A percentile compares a stretch with the other conserved stretches of the same genome.
phyloP scores from a whole-genome alignment of 2,113 vertebrate genomes.

The Craseonycteris thonglongyai region DNA sequence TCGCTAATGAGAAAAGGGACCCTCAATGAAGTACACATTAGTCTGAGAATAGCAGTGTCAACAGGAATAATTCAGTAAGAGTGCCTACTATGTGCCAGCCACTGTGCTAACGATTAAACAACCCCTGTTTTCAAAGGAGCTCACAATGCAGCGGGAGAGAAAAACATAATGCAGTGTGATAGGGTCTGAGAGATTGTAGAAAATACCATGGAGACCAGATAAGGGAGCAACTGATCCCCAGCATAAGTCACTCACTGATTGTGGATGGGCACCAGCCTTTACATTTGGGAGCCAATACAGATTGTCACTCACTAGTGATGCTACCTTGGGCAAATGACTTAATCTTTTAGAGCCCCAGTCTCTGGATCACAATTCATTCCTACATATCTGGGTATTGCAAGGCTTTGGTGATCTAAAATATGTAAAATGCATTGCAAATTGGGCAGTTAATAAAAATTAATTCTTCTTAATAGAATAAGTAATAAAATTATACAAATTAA shows the following conservation, averaged over 20 bases:
- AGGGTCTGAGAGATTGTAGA: background rate
- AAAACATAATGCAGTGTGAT: background rate
- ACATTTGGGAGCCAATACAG: background rate
- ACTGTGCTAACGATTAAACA: background rate
- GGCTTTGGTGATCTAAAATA: background rate
- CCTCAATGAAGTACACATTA: background rate
- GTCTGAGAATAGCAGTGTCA: background rate
- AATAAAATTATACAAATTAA: background rate
- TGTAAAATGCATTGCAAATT: background rate
- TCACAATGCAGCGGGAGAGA: background rate
- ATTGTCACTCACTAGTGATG: background rate
- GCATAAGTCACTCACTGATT: background rate
- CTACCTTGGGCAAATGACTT: background rate
- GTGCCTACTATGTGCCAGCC: background rate
- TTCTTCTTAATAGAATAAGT: background rate
- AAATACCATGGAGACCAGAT: background rate
- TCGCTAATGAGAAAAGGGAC: background rate
- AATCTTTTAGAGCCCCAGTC: background rate
- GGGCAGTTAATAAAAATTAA: background rate
- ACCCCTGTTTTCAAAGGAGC: background rate
- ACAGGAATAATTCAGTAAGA: background rate
- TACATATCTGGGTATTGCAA: background rate
- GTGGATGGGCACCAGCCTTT: background rate
- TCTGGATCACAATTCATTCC: background rate
- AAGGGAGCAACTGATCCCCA: background rate